phyloP scores from a whole-genome alignment of 2,797 vertebrate species.

The Staurois parvus region DNA sequence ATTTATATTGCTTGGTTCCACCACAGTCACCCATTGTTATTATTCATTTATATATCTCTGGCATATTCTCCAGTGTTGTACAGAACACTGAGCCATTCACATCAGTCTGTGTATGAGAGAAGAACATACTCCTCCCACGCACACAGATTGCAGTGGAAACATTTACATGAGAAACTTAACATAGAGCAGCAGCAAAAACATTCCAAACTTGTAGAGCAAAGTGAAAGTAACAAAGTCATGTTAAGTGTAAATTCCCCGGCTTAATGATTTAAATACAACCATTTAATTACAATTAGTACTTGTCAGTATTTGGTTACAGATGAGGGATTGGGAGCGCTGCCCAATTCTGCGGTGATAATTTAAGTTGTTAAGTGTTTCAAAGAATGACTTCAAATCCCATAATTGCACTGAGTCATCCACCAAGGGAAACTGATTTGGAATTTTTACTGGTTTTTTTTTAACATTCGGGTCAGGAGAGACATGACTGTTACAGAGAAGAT shows the following conservation, averaged over 20 bases:
- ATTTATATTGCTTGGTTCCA: too few species aligned
- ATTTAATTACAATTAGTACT: background rate
- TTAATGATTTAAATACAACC: background rate
- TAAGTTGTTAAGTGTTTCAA: background rate
- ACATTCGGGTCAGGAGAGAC: background rate
- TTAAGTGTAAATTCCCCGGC: background rate
- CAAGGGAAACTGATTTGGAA: background rate
- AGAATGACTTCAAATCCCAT: background rate
- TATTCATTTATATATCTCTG: too few species aligned
- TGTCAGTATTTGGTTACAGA: background rate
- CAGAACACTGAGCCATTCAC: background rate
- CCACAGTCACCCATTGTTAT: too few species aligned
- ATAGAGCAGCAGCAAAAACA: too few species aligned
- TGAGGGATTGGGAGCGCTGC: background rate
- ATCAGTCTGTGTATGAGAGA: too few species aligned
- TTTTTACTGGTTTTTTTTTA: background rate
- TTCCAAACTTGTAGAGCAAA: background rate
- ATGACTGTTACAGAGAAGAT: background rate
- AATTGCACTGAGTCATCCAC: background rate
- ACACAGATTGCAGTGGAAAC: background rate
- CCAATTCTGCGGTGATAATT: background rate
- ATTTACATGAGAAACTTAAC: background rate
- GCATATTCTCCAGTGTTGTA: too few species aligned
- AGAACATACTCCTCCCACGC: too few species aligned
- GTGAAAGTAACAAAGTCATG: fast-evolving